Evolutionary conservation across 1,140 invertebrate genomes (phyloP).

Genomic region (Patella vulgata): DNA sequence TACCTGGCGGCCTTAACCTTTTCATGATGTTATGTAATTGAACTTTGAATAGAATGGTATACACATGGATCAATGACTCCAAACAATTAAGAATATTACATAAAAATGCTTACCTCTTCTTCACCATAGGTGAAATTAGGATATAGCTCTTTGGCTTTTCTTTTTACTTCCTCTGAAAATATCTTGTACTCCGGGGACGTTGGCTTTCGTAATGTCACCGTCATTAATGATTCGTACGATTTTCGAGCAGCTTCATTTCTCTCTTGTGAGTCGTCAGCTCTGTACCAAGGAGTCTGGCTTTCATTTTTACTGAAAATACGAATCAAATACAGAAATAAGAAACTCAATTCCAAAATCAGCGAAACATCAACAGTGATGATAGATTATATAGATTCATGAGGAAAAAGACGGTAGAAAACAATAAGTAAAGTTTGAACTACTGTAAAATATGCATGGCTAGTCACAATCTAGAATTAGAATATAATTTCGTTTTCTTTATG

Average conservation of each 20-base stretch:
- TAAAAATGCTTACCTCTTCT: constrained; percentile 66
- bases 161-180: constrained; percentile 83
- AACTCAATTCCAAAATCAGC: background rate
- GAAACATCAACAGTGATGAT: no score
- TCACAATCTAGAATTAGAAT: no score
- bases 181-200: constrained; percentile 69
- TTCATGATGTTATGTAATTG: no score
- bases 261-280: constrained; percentile 80
- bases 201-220: constrained; percentile 85
- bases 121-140: constrained; percentile 74
- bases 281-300: constrained; percentile 81
- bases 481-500: no score
- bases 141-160: constrained; percentile 80
- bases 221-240: constrained; percentile 90
- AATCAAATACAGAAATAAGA: background rate
- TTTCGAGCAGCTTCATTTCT: constrained; percentile 83
- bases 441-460: no score
- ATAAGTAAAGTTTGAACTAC: no score
- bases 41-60: no score
- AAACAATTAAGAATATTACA: no score
- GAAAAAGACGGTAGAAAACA: no score
- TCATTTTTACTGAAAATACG: constrained; percentile 63
- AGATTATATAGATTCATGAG: no score
- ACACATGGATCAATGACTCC: no score
- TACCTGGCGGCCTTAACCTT: no score